phyloP scores from a whole-genome alignment of 2,113 vertebrate genomes.

The Marmota monax region DNA sequence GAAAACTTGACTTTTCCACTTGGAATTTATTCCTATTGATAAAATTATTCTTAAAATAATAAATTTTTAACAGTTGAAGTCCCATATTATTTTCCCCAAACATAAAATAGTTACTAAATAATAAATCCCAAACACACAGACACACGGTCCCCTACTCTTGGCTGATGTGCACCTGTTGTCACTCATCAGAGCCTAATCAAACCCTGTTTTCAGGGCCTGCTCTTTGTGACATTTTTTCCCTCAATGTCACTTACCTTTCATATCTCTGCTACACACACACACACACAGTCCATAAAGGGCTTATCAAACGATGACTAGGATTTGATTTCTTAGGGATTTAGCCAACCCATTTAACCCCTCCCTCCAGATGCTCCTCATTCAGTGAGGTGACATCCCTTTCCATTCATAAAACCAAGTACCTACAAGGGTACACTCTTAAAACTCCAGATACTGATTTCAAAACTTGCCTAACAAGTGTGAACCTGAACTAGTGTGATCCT shows the following conservation, averaged over 20 bases:
- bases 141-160: background rate
- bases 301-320: background rate
- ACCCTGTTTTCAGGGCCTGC: background rate
- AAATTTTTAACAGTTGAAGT: background rate
- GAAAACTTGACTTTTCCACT: background rate
- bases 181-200: background rate
- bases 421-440: slow-evolving; percentile 6
- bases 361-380: background rate
- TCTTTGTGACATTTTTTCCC: background rate
- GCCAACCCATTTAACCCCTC: background rate
- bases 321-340: background rate
- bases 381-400: background rate
- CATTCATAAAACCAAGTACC: background rate
- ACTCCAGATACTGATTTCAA: background rate
- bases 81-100: background rate
- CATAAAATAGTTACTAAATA: slow-evolving; percentile 11
- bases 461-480: background rate
- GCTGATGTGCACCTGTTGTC: background rate
- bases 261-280: background rate
- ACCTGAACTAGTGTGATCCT: background rate
- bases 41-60: slow-evolving; percentile 21
- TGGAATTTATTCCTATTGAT: background rate
- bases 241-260: background rate
- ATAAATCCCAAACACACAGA: background rate
- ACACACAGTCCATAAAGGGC: background rate